Evolutionary conservation across 2,113 vertebrate genomes (phyloP), one percentile per base, ranked within the genome.

Genomic region (Strix uralensis): DNA sequence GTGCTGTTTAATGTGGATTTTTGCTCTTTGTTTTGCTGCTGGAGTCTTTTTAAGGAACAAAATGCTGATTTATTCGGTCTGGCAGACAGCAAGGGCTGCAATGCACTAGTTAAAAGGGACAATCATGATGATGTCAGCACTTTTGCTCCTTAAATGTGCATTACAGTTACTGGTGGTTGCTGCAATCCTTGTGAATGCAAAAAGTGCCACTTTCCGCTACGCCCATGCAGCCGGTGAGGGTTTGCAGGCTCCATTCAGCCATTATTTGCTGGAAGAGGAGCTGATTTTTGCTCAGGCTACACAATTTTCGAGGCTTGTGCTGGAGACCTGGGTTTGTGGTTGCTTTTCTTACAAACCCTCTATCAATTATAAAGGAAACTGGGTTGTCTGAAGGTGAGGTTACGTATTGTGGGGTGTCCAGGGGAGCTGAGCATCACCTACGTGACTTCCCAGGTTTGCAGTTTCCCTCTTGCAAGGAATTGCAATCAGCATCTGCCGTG

Each of bases 231-330:
- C 22, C 6, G 0, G 40, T 0, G 7, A 52, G 67, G 59, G 20
- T 54, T 46, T 61, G 16, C 29, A 1, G 6, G 36, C 34, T 59
- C 46, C 1, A 0, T 30, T 61, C 1, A 3, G 30, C 29, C 1
- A 0, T 30, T 67, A 15, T 61, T 69, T 42, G n/a, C 42, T 57
- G 30, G 40, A 13, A 57, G 20, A 83, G 62, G 26, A 57, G 57
- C 49, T 42, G 30, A 2, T 42, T 74, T 86, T 61, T 1, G 2
- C 34, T 67, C 3, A 0, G 40, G n/a, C 25, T 74, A n/a, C n/a
- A 1, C 8, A 1, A 1, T 58, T 47, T 15, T 30, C 47, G 23
- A 49, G 25, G 44, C 22, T 72, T 20, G 46, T 5, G 6, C 54
- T 47, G 54, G 23, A 25, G 34, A 30, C 29, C 15, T 3, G 8